phyloP scores from a whole-genome alignment of 2,888 invertebrate genomes.

The Tuta absoluta region DNA sequence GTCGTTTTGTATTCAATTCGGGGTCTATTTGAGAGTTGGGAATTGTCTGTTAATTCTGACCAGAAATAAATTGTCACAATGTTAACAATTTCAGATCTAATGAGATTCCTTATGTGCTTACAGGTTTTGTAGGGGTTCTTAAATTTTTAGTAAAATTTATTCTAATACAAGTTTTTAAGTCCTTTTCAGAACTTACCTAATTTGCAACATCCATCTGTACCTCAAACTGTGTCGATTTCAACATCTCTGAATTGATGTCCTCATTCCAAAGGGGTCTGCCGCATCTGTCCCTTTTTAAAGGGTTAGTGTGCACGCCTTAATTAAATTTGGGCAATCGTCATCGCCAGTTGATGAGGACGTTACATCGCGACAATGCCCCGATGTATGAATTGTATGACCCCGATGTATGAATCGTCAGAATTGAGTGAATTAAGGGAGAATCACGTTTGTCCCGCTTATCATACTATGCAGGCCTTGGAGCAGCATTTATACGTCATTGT shows the following conservation, averaged over 20 bases:
- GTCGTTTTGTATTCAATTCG: constrained; percentile 12
- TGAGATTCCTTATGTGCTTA: no score
- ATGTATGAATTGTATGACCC: constrained; percentile 69
- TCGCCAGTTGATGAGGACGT: constrained; percentile 63
- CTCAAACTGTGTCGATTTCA: not conserved
- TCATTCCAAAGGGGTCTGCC: not conserved
- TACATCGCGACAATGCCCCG: constrained; percentile 66
- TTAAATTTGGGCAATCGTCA: constrained; percentile 78
- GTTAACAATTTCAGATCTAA: not conserved
- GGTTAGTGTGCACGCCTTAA: constrained; percentile 64
- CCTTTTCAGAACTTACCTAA: no score
- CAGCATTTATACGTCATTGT: constrained; percentile 1
- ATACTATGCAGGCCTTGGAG: constrained; percentile 51
- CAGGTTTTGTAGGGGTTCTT: no score
- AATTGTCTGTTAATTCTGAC: constrained; percentile 9
- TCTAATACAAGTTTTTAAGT: no score
- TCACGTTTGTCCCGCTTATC: constrained; percentile 67
- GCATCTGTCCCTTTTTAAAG: constrained; percentile 44
- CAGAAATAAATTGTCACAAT: not conserved
- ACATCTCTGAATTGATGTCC: constrained; percentile 6
- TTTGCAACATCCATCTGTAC: no score
- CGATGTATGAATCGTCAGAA: constrained; percentile 65
- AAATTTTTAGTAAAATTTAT: no score
- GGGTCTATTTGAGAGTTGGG: constrained; percentile 16
- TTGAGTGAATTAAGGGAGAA: constrained; percentile 55